A percentile compares a stretch with the other conserved stretches of the same genome.
Conservation (phyloP, 2,888 invertebrate species). For the Cremastinae sp. region DNA sequence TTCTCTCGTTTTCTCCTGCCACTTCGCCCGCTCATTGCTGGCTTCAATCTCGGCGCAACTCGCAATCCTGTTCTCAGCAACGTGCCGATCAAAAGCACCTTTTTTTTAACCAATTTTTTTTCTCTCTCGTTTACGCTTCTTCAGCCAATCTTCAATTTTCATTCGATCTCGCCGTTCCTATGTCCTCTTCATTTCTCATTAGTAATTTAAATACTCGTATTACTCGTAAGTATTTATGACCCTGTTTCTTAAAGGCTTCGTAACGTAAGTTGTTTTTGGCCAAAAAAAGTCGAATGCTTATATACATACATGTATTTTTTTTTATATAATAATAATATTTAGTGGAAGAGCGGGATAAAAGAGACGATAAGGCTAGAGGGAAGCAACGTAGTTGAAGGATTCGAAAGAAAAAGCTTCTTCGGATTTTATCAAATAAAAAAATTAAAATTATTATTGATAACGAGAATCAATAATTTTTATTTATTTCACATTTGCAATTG, state of each 20-base stretch:
- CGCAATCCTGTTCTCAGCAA: conserved; percentile 7
- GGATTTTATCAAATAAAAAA: not conserved
- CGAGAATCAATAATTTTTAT: not conserved
- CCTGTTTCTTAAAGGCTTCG: conserved; percentile 78
- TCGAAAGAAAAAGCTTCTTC: conserved; percentile 3
- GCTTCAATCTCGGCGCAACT: conserved; percentile 33
- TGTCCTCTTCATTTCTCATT: conserved; percentile 52
- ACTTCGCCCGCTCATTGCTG: conserved; percentile 29
- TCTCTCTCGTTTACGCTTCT: not conserved
- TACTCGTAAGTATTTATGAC: conserved; percentile 77
- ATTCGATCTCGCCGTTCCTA: conserved; percentile 21
- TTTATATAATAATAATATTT: not conserved
- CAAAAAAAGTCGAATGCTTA: conserved; percentile 64
- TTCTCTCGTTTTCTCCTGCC: conserved; percentile 49
- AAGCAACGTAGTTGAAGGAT: conserved; percentile 14
- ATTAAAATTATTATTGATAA: not conserved
- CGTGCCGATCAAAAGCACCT: not conserved
- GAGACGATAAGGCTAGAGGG: conserved; percentile 27
- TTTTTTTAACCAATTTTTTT: not conserved
- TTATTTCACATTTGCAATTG: not conserved
- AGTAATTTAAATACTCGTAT: conserved; percentile 76
- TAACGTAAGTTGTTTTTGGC: conserved; percentile 74
- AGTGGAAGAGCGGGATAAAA: conserved; percentile 52
- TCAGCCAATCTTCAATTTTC: conserved; percentile 36
- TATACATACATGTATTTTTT: conserved; percentile 8